Evolutionary conservation across 2,113 vertebrate species (phyloP), one percentile per base, ranked within the genome.

Genomic region (Pteruthius melanotis): DNA sequence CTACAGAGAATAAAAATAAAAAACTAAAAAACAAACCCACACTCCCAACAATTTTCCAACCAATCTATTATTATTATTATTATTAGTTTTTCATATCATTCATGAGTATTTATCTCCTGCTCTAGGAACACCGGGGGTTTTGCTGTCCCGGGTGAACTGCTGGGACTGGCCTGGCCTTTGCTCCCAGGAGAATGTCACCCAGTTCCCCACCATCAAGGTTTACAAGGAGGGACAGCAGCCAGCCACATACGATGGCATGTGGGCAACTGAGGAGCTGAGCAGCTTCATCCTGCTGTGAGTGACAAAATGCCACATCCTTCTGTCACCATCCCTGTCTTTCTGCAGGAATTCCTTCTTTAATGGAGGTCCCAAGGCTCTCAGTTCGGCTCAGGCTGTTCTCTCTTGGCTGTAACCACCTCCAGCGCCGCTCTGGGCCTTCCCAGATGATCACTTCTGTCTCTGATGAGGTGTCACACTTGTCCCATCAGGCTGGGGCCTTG

Each of bases 271-370:
- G 61, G 98, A 98, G 13, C 97, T 99, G 50, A 96, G 97, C 82
- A 98, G 96, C 87, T 99, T 99, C 97, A 98, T 99, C 90, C 65
- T 98, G 75, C 95, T 99, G 99, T 99, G 94, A 99, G 99, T 98
- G 87, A 42, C 26, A 84, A 42, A 65, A 50, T 33, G 63, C 65
- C 56, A 33, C 39, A 6, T 76, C 68, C 24, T 24, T 21, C 59
- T 77, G 56, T n/a, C 84, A 44, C 28, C 79, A 56, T 35, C 52
- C 30, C 11, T 35, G 30, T 19, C 26, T 33, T 27, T 33, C 6
- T 40, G 37, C 37, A 75, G 47, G 20, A 54, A 54, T 90, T 70
- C 42, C 47, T 56, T 33, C 65, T 59, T 27, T 74, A 11, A 4
- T 19, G n/a, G 63, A 19, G 9, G 39, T 70, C 53, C 33, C 71